Evolutionary conservation across 2,797 vertebrate genomes (phyloP).

Genomic region (Chelidonichthys spinosus): DNA sequence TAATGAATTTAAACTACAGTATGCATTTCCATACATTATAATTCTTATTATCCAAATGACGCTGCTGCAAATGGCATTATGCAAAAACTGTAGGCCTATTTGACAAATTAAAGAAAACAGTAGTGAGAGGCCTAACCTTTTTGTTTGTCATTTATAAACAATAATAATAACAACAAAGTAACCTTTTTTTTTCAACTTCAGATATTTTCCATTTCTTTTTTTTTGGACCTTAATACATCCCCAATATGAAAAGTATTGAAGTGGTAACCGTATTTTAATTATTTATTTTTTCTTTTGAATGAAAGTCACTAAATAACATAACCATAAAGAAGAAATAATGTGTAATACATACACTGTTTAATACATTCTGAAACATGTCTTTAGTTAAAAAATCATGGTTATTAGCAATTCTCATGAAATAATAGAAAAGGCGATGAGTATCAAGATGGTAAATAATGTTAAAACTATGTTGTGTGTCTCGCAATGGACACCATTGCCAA

Average conservation of each 20-base stretch:
- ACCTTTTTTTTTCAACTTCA: neutral
- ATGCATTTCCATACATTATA: neutral
- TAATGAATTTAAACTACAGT: neutral
- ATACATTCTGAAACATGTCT: neutral
- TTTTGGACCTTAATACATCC: neutral
- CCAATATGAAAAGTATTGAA: neutral
- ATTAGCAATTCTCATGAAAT: neutral
- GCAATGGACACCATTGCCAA: too few species aligned
- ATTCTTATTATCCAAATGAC: neutral
- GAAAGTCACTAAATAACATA: neutral
- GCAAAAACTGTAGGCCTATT: neutral
- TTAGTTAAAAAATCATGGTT: neutral
- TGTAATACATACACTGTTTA: neutral
- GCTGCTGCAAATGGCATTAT: neutral
- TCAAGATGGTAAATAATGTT: neutral
- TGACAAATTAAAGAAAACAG: neutral
- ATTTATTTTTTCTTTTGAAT: too few species aligned
- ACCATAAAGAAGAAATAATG: neutral
- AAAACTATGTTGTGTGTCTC: neutral
- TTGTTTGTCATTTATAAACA: neutral
- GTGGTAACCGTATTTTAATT: neutral
- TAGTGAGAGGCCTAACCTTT: neutral
- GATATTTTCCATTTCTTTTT: neutral
- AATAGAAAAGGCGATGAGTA: neutral
- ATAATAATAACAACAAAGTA: neutral